These are phyloP conservation scores for Amphimallon solstitiale DNA, from an alignment of 2,888 invertebrate species.

Conservation along the genomic window DNA sequence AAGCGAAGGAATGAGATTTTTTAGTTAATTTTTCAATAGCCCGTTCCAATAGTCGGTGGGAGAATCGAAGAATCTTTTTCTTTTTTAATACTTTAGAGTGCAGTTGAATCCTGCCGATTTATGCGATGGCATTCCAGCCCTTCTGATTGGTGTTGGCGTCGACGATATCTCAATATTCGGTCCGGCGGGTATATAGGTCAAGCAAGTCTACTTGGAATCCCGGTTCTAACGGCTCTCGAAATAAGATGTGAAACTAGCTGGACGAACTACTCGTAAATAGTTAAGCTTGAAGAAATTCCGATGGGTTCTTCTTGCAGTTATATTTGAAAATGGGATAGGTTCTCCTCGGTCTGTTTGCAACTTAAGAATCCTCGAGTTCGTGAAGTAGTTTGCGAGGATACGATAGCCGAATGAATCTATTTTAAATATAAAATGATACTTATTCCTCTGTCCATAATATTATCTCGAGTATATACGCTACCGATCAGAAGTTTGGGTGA, in stretches of 20 bases:
- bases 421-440: conserved; percentile 18
- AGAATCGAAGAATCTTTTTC: too few species aligned
- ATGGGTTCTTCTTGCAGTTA: conserved; percentile 35
- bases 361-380: conserved; percentile 16
- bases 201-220: conserved; percentile 50
- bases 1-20: too few species aligned
- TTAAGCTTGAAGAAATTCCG: conserved; percentile 43
- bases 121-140: conserved; percentile 7
- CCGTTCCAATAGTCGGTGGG: too few species aligned
- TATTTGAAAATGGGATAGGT: conserved; percentile 24
- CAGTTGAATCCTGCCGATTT: neutral
- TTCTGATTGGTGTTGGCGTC: conserved; percentile 52
- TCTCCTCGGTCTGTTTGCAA: conserved; percentile 19
- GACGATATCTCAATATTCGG: conserved; percentile 54
- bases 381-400: conserved; percentile 16
- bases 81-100: neutral
- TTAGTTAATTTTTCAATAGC: too few species aligned
- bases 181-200: conserved; percentile 53
- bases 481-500: too few species aligned
- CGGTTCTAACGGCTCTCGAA: conserved; percentile 51
- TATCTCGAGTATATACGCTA: neutral
- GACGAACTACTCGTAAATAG: conserved; percentile 50
- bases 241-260: conserved; percentile 52
- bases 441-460: neutral
- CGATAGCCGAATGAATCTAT: conserved; percentile 15